A percentile compares a stretch with the other conserved stretches of the same genome.
Conservation (phyloP, 2,797 vertebrate genomes). For the Ara ararauna region DNA sequence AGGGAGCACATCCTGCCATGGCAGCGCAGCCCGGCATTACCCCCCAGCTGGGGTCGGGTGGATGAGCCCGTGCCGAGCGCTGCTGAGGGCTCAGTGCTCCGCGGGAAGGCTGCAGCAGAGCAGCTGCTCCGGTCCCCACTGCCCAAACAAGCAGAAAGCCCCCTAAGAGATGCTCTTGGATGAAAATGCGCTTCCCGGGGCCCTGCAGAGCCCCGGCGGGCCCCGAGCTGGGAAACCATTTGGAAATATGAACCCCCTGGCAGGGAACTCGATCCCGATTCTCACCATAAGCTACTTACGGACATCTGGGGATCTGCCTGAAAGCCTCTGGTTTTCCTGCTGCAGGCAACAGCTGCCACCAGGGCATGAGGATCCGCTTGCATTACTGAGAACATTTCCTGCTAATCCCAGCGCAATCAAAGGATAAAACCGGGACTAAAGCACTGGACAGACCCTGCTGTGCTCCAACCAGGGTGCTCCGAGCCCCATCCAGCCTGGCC, state of each 20-base stretch:
- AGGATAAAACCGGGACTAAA: background rate
- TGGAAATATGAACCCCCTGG: background rate
- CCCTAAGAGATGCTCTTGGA: background rate
- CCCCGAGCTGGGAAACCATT: background rate
- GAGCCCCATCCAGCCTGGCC: background rate
- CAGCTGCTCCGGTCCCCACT: too few relatives aligned
- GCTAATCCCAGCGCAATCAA: background rate
- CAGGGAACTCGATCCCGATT: background rate
- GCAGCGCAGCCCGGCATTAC: background rate
- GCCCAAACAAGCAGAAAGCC: too few relatives aligned
- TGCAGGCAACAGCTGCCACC: background rate
- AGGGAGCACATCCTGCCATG: background rate
- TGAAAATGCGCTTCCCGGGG: background rate
- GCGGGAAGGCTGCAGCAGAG: background rate
- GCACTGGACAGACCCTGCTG: background rate
- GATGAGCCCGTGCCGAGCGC: background rate
- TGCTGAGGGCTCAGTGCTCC: background rate
- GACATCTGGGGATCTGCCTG: background rate
- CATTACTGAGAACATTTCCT: background rate
- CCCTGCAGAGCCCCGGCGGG: background rate
- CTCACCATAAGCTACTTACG: background rate
- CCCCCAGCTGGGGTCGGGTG: too few relatives aligned
- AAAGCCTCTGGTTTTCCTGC: background rate
- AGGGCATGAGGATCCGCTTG: background rate
- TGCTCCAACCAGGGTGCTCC: too few relatives aligned